Base-by-base conservation (phyloP, 2,113 vertebrate species). In the Ellobius talpinus region DNA sequence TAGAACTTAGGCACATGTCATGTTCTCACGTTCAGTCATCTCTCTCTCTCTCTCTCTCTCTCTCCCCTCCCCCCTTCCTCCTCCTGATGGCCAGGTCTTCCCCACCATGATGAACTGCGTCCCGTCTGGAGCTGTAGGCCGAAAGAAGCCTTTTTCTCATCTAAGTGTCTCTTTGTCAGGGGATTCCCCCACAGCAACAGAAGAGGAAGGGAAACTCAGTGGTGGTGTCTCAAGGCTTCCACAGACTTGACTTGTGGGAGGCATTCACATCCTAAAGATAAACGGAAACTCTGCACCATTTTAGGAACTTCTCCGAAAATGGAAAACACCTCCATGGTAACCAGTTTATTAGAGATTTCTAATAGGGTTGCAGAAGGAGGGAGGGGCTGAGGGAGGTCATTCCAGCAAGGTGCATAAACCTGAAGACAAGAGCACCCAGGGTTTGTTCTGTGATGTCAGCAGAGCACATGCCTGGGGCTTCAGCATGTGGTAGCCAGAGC, bases 21-120 rank as follows among this genome's bases (percentile, higher is more conserved):
- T 84, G 55, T 61, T 84, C 24, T 61, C 33, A 6, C 14, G 36
- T 58, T 58, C 5, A 10, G 31, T 10, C 33, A 2, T 14, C 42
- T 26, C 73, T 11, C 39, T 45, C 23, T 7, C 8, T 21, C 17
- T 39, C n/a, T 39, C 7, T 23, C 19, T 39, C 17, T 21, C 19
- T 9, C 17, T n/a, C 17, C 7, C 0, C 16, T 6, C 70, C n/a
- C 4, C 4, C 36, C 36, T 26, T 26, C 79, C 7, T 14, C 5
- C 9, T 65, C 39, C n/a, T 19, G 0, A 17, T 24, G 0, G 21
- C 26, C 81, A 42, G 7, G 26, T 39, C 39, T 19, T 63, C n/a
- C 7, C 24, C 4, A 5, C n/a, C 81, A 65, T 16, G 39, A 31
- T 65, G 39, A 63, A 79, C 16, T 50, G 7, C 11, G 14, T 74